Base-by-base conservation (phyloP, 2,113 vertebrate species). In the Aptenodytes forsteri region DNA sequence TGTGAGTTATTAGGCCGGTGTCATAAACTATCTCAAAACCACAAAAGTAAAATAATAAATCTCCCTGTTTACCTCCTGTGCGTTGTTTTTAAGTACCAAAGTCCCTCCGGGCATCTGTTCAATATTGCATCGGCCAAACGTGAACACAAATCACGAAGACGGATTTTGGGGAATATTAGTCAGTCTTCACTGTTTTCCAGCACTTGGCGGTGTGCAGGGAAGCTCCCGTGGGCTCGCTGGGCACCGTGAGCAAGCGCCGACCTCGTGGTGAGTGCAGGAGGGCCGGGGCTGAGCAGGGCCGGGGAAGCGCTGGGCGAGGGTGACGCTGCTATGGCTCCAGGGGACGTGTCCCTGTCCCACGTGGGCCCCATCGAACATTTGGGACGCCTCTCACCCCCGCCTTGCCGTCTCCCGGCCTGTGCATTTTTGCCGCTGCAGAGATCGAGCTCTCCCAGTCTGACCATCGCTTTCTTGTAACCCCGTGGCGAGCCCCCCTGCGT, bases 321-420 rank as follows among this genome's bases (percentile, higher is more conserved):
- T 1, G 12, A 13, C 6, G 46, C 72, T 6, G 30, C 26, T 46
- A 59, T 0, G 1, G 65, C 71, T 27, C 46, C 29, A 0, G 2
- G 34, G 65, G 29, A 17, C 0, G 5, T 8, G 76, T 66, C 75
- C 55, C 17, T 25, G 58, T 19, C 54, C 44, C 40, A 3, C 6
- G 3, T 10, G 10, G 7, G 30, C 49, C 29, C n/a, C 29, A 6
- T 4, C 0, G 7, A 23, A 14, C 1, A 6, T 40, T 49, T 5
- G 23, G 69, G 82, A 3, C 1, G 2, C 5, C 26, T 34, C 76
- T 30, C 3, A 1, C n/a, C 76, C 40, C 42, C 98, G 98, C 98
- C 98, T 98, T 98, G 98, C 98, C 92, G 87, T 98, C 97, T 97
- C 92, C 95, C 38, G 36, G 65, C 90, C 86, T 50, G 32, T 65